Base-by-base conservation (phyloP, 2,888 invertebrate genomes). In the Macrostomum cliftonense region DNA sequence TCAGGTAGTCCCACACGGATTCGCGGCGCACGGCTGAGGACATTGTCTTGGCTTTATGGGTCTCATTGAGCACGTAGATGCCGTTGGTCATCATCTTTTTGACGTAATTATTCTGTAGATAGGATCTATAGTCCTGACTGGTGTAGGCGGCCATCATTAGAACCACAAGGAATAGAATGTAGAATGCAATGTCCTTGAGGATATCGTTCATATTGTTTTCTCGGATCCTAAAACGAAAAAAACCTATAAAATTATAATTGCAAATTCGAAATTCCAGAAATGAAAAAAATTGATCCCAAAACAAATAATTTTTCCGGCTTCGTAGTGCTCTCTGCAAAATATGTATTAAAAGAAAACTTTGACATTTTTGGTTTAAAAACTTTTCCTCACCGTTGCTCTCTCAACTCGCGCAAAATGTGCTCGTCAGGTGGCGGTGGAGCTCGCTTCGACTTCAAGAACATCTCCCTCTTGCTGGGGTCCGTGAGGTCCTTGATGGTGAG, bases 131-230 rank as follows among this genome's bases (percentile, higher is more conserved):
- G 44, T 60, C 60, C 19, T 56, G 37, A 49, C 59, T 61, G 2
- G 53, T 55, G 47, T 60, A 61, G 45, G 55, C 56, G 16, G 60
- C 55, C 42, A 58, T 46, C 50, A 58, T 50, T 13, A 61, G 42
- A 1, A 61, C 47, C 19, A 53, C 54, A 61, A 49, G 51, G 50
- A 58, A 61, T n/a, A 58, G 39, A 12, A 59, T 37, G 48, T 60
- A 61, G 12, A 58, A 45, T 2, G 54, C 39, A 19, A 61, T 56
- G 44, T 61, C 61, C 39, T 53, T 50, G 7, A 61, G 36, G n/a
- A 59, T 53, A 16, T 51, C 39, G 46, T 52, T 52, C 58, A 61
- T 58, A 45, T 56, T 49, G 17, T 55, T 46, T 43, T 61, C 60
- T 45, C 58, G 56, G n/a, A 50, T 45, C 28, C 61, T 60, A 52